Evolutionary conservation across 2,113 vertebrate species (phyloP), one percentile per base, ranked within the genome.

Genomic region (Xerus inauris): DNA sequence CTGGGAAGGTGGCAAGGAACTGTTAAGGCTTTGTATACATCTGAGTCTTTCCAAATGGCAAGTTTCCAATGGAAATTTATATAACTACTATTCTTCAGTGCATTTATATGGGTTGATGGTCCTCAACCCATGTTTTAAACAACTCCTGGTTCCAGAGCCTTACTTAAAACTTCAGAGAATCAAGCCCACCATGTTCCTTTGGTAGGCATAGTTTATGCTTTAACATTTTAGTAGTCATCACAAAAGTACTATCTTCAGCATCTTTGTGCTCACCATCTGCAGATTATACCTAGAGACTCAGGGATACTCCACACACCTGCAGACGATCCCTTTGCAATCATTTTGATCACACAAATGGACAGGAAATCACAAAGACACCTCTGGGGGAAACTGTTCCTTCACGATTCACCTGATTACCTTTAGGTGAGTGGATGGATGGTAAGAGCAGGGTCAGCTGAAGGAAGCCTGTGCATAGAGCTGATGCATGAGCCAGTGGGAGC

Each of bases 81-180:
- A 11, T 77, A 64, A 64, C 49, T 59, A 42, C 1, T 51, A 6
- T 32, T 62, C 64, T 88, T 67, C 28, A 20, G 0, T 35, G 4
- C 1, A 1, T 85, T 40, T 7, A 0, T 54, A 47, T 5, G 1
- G 26, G 5, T 49, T 42, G 40, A 42, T 64, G 8, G 17, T 2
- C 19, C 24, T 94, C 2, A 0, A 40, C 65, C 1, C n/a, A 45
- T 65, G 45, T 96, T 51, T 86, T 90, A 45, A 59, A 73, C 69
- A 97, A 2, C 11, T 0, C 0, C 22, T 93, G 62, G 6, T 77
- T 49, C 57, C 19, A 30, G 67, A 71, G 47, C 22, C 17, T 5
- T 80, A 24, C 38, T 92, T 32, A 64, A 24, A 80, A 11, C 73
- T 94, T 30, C n/a, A 75, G 87, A 83, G 35, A 90, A 76, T 57